phyloP scores from a whole-genome alignment of 2,888 invertebrate species.

The Esperia sulphurella region DNA sequence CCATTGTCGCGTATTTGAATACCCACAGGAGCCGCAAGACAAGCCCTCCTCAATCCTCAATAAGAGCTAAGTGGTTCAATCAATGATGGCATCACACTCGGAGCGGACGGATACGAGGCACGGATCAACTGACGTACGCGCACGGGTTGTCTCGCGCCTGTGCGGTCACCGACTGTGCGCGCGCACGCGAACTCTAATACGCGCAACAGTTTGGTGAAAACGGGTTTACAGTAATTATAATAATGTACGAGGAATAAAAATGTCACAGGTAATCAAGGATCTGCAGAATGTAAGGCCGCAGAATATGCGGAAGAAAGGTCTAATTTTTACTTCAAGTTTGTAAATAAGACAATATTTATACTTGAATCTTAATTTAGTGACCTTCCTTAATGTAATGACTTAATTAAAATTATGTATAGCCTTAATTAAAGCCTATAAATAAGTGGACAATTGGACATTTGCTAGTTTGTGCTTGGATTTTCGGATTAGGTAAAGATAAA shows the following conservation, averaged over 20 bases:
- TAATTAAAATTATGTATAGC: no score
- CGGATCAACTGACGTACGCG: slow-evolving; percentile 22
- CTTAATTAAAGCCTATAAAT: no score
- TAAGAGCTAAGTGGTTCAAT: slow-evolving; percentile 62
- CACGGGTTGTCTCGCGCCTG: slow-evolving; percentile 43
- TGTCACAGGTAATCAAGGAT: slow-evolving; percentile 3
- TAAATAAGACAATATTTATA: no score
- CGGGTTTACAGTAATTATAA: slow-evolving; percentile 1
- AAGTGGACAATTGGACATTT: no score
- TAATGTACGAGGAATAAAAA: background rate
- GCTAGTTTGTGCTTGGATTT: no score
- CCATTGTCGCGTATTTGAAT: slow-evolving; percentile 40
- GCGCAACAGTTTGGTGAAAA: slow-evolving; percentile 4
- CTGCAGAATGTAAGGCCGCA: no score
- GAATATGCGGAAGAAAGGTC: no score
- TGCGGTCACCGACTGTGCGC: slow-evolving; percentile 49
- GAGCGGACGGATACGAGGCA: slow-evolving; percentile 12
- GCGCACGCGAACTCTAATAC: slow-evolving; percentile 6
- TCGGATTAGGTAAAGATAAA: no score
- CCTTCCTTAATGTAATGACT: no score
- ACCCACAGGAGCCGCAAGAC: slow-evolving; percentile 36
- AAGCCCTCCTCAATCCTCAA: slow-evolving; percentile 29
- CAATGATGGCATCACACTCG: slow-evolving; percentile 49
- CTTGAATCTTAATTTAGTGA: no score
- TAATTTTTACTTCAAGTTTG: no score